A percentile compares a stretch with the other conserved stretches of the same genome.
These are phyloP conservation scores for Aplysina aerophoba DNA, from an alignment of 37 sponge, comb jelly and placozoan genomes.

Conservation along the genomic window DNA sequence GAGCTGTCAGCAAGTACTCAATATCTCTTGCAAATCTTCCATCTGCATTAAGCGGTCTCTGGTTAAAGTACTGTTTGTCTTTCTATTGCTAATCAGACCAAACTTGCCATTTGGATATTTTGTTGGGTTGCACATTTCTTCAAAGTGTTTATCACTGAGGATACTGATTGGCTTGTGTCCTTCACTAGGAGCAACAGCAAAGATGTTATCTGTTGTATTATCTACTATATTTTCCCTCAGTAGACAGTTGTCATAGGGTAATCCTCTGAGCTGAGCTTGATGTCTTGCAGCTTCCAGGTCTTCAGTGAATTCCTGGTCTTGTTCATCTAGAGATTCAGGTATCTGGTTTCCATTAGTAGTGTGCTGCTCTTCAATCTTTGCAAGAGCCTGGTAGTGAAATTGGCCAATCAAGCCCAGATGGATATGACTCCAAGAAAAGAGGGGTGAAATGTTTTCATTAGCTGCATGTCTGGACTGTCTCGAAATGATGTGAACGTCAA, in stretches of 20 bases:
- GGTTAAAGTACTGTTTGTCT: conserved; percentile 2
- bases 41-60: neutral
- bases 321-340: no score
- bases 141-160: neutral
- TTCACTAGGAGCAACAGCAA: no score
- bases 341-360: no score
- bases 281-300: no score
- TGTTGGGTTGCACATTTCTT: neutral
- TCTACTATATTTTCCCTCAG: no score
- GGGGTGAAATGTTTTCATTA: no score
- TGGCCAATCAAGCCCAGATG: neutral
- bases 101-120: neutral
- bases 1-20: conserved; percentile 8
- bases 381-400: neutral
- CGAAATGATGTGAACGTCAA: neutral
- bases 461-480: neutral
- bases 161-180: neutral
- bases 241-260: no score
- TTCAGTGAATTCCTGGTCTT: no score
- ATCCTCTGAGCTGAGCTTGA: no score
- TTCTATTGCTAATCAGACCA: neutral
- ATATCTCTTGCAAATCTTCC: conserved; percentile 6
- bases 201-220: no score
- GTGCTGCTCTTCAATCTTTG: neutral
- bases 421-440: no score